phyloP scores from a whole-genome alignment of 2,113 vertebrate species.

The crab-eating macaque (Macaca fascicularis) region DNA sequence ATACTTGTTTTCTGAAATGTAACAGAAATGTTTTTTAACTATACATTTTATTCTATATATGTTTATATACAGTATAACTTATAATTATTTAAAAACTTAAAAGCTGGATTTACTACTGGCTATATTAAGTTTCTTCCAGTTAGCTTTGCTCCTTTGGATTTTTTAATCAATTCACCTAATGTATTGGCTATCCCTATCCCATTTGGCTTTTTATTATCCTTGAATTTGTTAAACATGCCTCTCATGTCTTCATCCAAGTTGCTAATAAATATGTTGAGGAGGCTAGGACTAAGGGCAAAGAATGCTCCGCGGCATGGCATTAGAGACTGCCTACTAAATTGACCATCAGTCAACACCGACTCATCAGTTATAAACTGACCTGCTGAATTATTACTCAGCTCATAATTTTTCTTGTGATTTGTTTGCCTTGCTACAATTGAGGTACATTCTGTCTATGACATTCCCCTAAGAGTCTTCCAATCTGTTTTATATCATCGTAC shows the following conservation, averaged over 20 bases:
- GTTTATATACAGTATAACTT: slow-evolving; percentile 12
- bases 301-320: background rate
- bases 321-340: background rate
- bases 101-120: slow-evolving; percentile 9
- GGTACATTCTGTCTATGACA: background rate
- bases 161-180: background rate
- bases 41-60: background rate
- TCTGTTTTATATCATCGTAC: background rate
- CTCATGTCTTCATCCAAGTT: background rate
- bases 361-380: background rate
- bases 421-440: slow-evolving; percentile 2
- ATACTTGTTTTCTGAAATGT: slow-evolving; percentile 92
- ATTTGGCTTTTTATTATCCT: slow-evolving; percentile 26
- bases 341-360: background rate
- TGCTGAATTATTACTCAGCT: background rate
- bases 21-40: slow-evolving; percentile 57
- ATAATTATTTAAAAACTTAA: slow-evolving; percentile 38
- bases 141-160: slow-evolving; percentile 16
- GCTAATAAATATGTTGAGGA: background rate
- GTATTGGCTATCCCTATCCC: background rate
- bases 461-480: background rate
- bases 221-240: background rate
- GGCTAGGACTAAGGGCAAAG: background rate
- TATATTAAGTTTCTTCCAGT: slow-evolving; percentile 3
- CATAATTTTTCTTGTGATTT: background rate